Conservation (phyloP, 2,888 invertebrate species). For the Malacosoma neustria region DNA sequence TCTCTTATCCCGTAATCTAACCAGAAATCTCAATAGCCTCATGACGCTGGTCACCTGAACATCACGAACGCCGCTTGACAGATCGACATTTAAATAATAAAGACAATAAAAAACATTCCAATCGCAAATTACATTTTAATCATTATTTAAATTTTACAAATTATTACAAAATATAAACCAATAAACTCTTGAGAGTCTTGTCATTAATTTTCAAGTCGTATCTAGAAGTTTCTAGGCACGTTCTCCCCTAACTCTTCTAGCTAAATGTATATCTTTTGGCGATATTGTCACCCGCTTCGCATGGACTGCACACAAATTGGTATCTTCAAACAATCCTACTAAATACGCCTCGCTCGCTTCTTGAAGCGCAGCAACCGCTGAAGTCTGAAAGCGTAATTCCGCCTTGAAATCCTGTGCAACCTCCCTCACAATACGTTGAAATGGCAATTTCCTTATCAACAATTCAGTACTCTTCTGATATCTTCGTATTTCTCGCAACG, state of each 20-base stretch:
- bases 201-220: neutral
- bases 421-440: slow-evolving; percentile 82
- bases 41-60: too few relatives aligned
- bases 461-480: slow-evolving; percentile 85
- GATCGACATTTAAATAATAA: too few relatives aligned
- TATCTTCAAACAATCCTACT: slow-evolving; percentile 83
- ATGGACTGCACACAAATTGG: slow-evolving; percentile 86
- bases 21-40: too few relatives aligned
- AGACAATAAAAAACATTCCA: too few relatives aligned
- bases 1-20: too few relatives aligned
- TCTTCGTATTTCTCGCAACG: slow-evolving; percentile 80
- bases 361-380: slow-evolving; percentile 81
- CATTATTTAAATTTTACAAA: too few relatives aligned
- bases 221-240: slow-evolving; percentile 23
- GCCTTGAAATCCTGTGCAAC: slow-evolving; percentile 85
- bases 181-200: slow-evolving; percentile 18
- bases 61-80: too few relatives aligned
- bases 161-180: slow-evolving; percentile 19
- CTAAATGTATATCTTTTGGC: slow-evolving; percentile 56
- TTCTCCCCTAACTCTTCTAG: slow-evolving; percentile 50
- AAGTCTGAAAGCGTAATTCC: slow-evolving; percentile 80
- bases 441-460: slow-evolving; percentile 81
- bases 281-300: slow-evolving; percentile 64
- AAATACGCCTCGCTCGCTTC: slow-evolving; percentile 77
- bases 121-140: too few relatives aligned